These are phyloP conservation scores for Echeneis naucrates DNA, from an alignment of 2,797 vertebrate genomes.

Conservation along the genomic window DNA sequence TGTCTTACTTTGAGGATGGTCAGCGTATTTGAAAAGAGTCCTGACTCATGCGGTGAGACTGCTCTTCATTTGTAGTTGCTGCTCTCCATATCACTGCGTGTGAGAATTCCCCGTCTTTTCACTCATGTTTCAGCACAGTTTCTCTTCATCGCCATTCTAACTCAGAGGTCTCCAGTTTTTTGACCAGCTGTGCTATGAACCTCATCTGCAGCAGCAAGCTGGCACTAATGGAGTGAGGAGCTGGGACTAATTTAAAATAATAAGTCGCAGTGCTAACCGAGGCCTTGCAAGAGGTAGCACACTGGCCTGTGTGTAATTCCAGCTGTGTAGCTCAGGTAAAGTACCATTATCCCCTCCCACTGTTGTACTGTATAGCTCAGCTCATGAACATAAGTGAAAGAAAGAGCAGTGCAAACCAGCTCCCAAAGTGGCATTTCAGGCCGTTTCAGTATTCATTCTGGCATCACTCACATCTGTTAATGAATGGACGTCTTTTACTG, in stretches of 20 bases:
- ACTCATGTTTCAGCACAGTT: conserved; percentile 8
- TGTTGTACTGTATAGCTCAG: background rate
- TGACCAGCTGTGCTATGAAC: conserved; percentile 14
- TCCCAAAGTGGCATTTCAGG: background rate
- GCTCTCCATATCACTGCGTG: conserved; percentile 17
- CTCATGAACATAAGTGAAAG: background rate
- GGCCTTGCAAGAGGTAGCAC: background rate
- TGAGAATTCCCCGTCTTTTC: conserved; percentile 3
- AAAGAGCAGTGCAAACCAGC: background rate
- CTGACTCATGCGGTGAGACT: conserved; percentile 23
- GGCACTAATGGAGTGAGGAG: conserved; percentile 13
- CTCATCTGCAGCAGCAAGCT: conserved; percentile 23
- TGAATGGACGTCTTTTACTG: background rate
- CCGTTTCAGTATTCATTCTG: background rate
- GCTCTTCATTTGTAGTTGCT: conserved; percentile 35
- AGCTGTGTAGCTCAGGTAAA: background rate
- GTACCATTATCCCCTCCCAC: background rate
- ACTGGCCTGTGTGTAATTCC: background rate
- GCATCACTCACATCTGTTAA: background rate
- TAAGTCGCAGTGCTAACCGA: background rate
- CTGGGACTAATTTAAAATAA: conserved; percentile 6
- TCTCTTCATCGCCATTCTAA: conserved; percentile 15
- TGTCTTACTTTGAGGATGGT: conserved; percentile 2
- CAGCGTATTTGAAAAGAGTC: conserved; percentile 19
- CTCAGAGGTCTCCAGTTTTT: conserved; percentile 19